Base-by-base conservation (phyloP, 2,113 vertebrate genomes). In the Thunnus maccoyii region DNA sequence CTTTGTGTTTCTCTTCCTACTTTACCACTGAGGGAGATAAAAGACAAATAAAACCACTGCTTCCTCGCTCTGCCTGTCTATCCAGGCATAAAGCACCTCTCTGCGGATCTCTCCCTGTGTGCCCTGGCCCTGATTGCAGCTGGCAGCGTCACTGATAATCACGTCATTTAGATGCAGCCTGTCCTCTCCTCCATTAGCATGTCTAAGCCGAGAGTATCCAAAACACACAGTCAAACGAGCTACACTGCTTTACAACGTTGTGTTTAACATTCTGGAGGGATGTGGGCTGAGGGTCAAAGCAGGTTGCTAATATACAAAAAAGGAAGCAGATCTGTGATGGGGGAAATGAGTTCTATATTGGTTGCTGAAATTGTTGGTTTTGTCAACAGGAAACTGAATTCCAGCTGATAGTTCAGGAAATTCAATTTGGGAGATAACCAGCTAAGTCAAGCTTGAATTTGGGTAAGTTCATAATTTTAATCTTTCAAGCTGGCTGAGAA, bases 131-230 rank as follows among this genome's bases (percentile, higher is more conserved):
- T 92, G 90, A 94, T 93, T 92, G 82, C 89, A 91, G 89, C 90
- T 92, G 94, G 93, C 92, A 92, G 89, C 81, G 91, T 91, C 93
- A 92, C 87, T 82, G 90, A 93, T 93, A 92, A 94, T 93, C 92
- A 93, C 70, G 22, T 93, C 92, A 93, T 94, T 93, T 91, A 81
- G 90, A 93, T 93, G 89, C 91, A 89, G 92, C 86, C 68, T 72
- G 91, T 86, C 83, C 84, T 80, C 72, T 80, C 72, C 76, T 64
- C 88, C 91, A 91, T 92, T 91, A 92, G 90, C 87, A 84, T 88
- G 91, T 91, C 87, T 79, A 78, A 85, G 81, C 83, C 70, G 48
- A 76, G 86, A 82, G 73, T 72, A 82, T 82, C 73, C 77, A 68
- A 72, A 82, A 84, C 62, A 83, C 82, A 81, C 66, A 80, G 75